Evolutionary conservation across 2,113 vertebrate genomes (phyloP).

Genomic region (Nerophis ophidion): DNA sequence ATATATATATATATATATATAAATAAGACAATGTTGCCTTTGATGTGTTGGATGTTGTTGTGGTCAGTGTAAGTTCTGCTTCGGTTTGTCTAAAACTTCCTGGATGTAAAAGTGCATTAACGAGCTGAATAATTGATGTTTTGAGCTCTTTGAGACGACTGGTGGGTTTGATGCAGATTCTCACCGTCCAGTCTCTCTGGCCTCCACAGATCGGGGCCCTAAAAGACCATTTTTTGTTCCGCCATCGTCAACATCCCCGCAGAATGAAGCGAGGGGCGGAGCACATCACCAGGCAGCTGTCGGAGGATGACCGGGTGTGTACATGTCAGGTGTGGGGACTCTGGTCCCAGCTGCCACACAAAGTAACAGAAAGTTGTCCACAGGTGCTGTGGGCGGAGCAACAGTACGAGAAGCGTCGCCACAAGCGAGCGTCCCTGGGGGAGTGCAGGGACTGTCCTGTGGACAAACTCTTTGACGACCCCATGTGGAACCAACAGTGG

Average conservation of each 20-base stretch:
- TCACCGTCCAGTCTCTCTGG: slow-evolving; percentile 10
- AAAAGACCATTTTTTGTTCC: slow-evolving; percentile 92
- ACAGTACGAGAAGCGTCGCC: slow-evolving; percentile 87
- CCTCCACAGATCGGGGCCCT: slow-evolving; percentile 86
- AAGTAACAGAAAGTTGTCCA: not conserved
- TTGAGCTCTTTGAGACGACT: not conserved
- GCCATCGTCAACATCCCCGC: slow-evolving; percentile 80
- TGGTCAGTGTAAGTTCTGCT: too few species aligned
- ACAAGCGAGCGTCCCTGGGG: slow-evolving; percentile 73
- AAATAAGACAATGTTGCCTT: too few species aligned
- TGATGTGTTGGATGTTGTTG: too few species aligned
- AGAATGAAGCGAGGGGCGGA: slow-evolving; percentile 83
- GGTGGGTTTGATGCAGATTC: slow-evolving; percentile 19
- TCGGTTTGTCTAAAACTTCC: too few species aligned
- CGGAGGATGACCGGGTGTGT: slow-evolving; percentile 87
- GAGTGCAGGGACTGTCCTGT: slow-evolving; percentile 72
- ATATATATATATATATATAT: too few species aligned
- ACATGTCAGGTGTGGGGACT: not conserved
- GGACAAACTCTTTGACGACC: slow-evolving; percentile 89
- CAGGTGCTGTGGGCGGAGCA: slow-evolving; percentile 95
- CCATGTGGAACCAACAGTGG: slow-evolving; percentile 99
- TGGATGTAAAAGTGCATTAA: too few species aligned
- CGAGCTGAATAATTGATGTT: not conserved
- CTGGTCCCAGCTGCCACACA: not conserved
- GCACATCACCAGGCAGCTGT: slow-evolving; percentile 86